Percentiles rank a stretch among this genome's conserved stretches.
Evolutionary conservation across 1,140 invertebrate genomes (phyloP).

Genomic region (Cardiocondyla obscurior): DNA sequence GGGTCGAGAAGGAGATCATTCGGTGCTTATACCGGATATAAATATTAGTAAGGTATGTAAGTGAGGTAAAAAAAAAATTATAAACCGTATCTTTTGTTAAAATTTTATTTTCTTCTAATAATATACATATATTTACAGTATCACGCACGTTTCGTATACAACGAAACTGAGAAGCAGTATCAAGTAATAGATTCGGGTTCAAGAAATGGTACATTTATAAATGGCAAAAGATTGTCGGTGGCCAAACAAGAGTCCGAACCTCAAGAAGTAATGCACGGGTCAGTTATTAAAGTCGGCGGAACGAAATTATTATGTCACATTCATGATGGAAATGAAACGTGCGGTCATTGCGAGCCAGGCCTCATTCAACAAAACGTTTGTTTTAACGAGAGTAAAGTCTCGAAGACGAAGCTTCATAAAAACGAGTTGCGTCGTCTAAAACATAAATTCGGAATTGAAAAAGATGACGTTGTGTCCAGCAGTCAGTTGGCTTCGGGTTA

Average conservation of each 20-base stretch:
- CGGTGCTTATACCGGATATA: constrained; percentile 90
- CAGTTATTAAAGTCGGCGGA: constrained; percentile 88
- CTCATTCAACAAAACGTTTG: constrained; percentile 84
- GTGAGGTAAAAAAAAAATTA: background rate
- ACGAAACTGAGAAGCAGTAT: constrained; percentile 86
- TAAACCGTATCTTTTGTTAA: background rate
- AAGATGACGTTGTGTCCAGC: constrained; percentile 81
- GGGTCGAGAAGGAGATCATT: constrained; percentile 91
- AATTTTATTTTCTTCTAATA: background rate
- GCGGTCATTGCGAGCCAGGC: constrained; percentile 95
- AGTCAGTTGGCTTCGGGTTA: constrained; percentile 84
- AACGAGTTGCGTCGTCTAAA: constrained; percentile 90
- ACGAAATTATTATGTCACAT: constrained; percentile 94
- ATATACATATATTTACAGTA: constrained; percentile 82
- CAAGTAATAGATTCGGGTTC: constrained; percentile 92
- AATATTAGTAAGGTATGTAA: constrained; percentile 90
- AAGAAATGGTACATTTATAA: constrained; percentile 93
- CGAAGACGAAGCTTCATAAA: constrained; percentile 85
- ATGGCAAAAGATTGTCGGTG: constrained; percentile 90
- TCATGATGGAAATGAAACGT: constrained; percentile 93
- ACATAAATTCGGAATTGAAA: constrained; percentile 91
- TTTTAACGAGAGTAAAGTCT: constrained; percentile 54
- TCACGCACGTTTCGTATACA: constrained; percentile 90
- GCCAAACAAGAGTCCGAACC: constrained; percentile 88
- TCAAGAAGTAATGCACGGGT: constrained; percentile 89